phyloP scores from a whole-genome alignment of 37 sponge, comb jelly and placozoan species.

The Cliona cf. orientalis region DNA sequence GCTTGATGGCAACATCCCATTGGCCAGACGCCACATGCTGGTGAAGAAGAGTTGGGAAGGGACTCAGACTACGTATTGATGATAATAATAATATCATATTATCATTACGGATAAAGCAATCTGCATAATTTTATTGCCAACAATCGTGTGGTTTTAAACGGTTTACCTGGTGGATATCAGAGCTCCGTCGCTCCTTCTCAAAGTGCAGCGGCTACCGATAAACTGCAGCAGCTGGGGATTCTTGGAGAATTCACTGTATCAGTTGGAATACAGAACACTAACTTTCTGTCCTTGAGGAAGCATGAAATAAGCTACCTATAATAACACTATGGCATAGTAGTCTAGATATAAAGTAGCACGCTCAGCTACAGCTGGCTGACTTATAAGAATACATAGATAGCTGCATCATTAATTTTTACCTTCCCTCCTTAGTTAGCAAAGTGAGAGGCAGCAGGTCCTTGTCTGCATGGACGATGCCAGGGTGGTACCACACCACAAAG shows the following conservation, averaged over 20 bases:
- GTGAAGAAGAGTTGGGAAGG: conserved; percentile 92
- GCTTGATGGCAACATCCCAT: conserved; percentile 76
- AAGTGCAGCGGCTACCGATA: conserved; percentile 75
- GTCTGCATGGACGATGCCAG: conserved; percentile 85
- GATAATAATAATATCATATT: background rate
- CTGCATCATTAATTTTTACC: too few species aligned
- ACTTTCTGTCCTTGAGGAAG: too few species aligned
- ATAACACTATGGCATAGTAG: too few species aligned
- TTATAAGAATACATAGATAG: too few species aligned
- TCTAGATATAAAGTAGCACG: too few species aligned
- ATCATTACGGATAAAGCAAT: background rate
- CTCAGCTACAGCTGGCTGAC: too few species aligned
- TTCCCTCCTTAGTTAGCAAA: conserved; percentile 58
- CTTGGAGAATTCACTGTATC: conserved; percentile 86
- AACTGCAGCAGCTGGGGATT: conserved; percentile 84
- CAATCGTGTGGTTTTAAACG: background rate
- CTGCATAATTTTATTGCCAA: background rate
- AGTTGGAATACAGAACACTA: too few species aligned
- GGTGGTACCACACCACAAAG: conserved; percentile 92
- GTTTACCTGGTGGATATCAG: conserved; percentile 78
- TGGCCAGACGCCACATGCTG: conserved; percentile 43
- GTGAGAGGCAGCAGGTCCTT: conserved; percentile 84
- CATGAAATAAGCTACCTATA: too few species aligned
- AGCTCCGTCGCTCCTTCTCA: conserved; percentile 91
- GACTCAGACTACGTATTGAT: conserved; percentile 62